phyloP scores from a whole-genome alignment of 2,888 invertebrate species.

The Crepidodera aurea region DNA sequence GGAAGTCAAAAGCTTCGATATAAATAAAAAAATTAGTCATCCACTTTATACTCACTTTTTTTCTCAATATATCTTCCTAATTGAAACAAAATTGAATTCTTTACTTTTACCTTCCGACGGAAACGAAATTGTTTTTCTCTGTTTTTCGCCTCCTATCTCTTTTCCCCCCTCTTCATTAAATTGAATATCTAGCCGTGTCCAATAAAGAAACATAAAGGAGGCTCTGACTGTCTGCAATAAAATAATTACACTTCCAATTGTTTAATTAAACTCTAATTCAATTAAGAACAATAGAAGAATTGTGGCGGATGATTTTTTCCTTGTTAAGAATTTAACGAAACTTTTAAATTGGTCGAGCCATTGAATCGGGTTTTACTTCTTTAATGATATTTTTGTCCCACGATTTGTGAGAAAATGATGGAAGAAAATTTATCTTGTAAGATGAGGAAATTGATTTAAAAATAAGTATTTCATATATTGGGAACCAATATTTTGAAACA shows the following conservation, averaged over 20 bases:
- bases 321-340: constrained; percentile 9
- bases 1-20: constrained; percentile 5
- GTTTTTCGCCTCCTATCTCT: background rate
- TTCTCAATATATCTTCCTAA: constrained; percentile 15
- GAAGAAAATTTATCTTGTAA: too few relatives aligned
- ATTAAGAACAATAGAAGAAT: constrained; percentile 45
- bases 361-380: background rate
- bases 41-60: constrained; percentile 6
- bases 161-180: constrained; percentile 10
- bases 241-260: constrained; percentile 59
- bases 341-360: background rate
- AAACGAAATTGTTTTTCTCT: constrained; percentile 11
- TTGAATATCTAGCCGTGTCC: constrained; percentile 38
- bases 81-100: constrained; percentile 30
- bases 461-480: too few relatives aligned
- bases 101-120: background rate
- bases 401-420: background rate
- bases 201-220: constrained; percentile 33
- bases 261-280: constrained; percentile 57
- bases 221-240: constrained; percentile 45
- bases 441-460: too few relatives aligned
- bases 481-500: too few relatives aligned
- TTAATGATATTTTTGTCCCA: constrained; percentile 1
- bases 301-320: constrained; percentile 8
- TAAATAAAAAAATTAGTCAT: constrained; percentile 3